A percentile compares a stretch with the other conserved stretches of the same genome.
These are phyloP conservation scores for Brachyhypopomus occidentalis DNA, from an alignment of 2,113 vertebrate species.

Conservation along the genomic window DNA sequence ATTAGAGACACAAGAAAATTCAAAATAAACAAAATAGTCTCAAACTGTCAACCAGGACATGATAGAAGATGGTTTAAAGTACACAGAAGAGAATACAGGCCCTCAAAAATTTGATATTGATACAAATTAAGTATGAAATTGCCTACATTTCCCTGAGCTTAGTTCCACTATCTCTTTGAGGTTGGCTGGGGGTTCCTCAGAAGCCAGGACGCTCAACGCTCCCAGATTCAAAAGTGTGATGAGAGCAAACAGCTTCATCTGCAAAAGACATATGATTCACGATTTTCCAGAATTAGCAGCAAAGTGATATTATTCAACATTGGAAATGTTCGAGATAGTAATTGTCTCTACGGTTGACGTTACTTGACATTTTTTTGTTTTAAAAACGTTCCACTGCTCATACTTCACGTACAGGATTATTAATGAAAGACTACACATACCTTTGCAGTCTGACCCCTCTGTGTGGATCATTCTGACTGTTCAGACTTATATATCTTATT, in stretches of 20 bases:
- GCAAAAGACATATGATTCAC: neutral
- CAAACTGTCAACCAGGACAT: too few relatives aligned
- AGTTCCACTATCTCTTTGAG: constrained; percentile 45
- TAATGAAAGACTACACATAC: constrained; percentile 56
- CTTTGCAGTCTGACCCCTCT: constrained; percentile 46
- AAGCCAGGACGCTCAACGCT: neutral
- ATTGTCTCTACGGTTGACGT: neutral
- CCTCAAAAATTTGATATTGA: neutral
- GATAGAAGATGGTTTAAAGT: too few relatives aligned
- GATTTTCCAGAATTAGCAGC: neutral
- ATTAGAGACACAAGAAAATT: neutral
- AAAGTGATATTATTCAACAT: neutral
- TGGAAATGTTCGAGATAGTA: neutral
- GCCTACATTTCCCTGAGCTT: constrained; percentile 32
- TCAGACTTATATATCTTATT: constrained; percentile 59
- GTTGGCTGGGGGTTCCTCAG: constrained; percentile 18
- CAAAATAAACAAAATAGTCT: too few relatives aligned
- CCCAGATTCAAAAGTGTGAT: constrained; percentile 37
- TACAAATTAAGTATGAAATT: neutral
- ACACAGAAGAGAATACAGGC: too few relatives aligned
- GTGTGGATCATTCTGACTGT: constrained; percentile 20
- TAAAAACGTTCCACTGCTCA: neutral
- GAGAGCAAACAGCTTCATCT: constrained; percentile 53
- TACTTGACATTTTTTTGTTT: too few relatives aligned
- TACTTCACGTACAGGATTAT: neutral